Base-by-base conservation (phyloP, 2,888 invertebrate species). In the Cryptus viduatorius region DNA sequence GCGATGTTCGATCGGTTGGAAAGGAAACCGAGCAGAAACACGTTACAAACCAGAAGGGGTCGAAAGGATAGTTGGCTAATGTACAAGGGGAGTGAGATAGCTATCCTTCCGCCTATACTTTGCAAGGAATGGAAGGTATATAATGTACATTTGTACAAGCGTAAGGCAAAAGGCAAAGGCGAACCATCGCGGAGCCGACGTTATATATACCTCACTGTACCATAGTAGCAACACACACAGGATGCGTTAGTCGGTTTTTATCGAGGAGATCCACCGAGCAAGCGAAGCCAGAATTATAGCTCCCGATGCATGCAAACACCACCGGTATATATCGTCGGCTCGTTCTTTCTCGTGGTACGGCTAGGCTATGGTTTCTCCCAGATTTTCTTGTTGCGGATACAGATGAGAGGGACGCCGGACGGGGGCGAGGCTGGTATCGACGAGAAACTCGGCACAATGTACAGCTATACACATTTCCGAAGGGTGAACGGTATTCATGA, bases 1-100 rank as follows among this genome's bases (percentile, higher is more conserved):
- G 86, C 86, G 81, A 85, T 85, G 87, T 91, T 91, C 92, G 92
- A 93, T 93, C 92, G 92, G 87, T 92, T 87, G 92, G 92, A 92
- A 92, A 89, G 87, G 88, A 83, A 90, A 89, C 89, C 87, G 87
- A 89, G 90, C 88, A 88, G 90, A 91, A 90, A 89, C 88, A 79
- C 86, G 87, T 87, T 75, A 82, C 84, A 69, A 78, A 12, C 29
- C n/a, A 79, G 82, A 79, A 75, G 82, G 65, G 82, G 79, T 82
- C 84, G 82, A 85, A 8, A 37, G 37, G 37, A 37, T 4, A 37
- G 79, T 79, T 61, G 90, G 91, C 92, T 90, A 91, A 92, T 88
- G 90, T 87, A 88, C 84, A 72, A 82, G 50, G 37, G 75, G 59
- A 85, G 72, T 46, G 50, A 82, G 82, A 82, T 76, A 71, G 69